These are phyloP conservation scores for Anthophora plumipes DNA, from an alignment of 2,888 invertebrate species.

Conservation along the genomic window DNA sequence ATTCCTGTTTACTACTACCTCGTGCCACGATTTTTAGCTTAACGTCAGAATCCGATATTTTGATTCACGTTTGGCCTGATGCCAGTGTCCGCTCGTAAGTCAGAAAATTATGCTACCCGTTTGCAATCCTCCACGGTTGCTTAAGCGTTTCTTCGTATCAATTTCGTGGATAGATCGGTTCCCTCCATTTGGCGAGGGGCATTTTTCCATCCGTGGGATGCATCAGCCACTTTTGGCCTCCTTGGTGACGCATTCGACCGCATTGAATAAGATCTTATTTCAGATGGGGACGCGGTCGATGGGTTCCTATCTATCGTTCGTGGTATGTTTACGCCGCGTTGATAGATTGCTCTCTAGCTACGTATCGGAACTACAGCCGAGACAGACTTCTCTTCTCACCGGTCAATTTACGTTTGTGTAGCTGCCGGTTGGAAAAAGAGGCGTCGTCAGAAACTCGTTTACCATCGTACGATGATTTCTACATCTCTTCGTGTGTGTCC, in stretches of 20 bases:
- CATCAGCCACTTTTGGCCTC: slow-evolving; percentile 2
- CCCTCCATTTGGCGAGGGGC: background rate
- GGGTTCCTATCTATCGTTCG: background rate
- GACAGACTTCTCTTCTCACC: slow-evolving; percentile 8
- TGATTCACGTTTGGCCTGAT: background rate
- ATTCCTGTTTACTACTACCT: background rate
- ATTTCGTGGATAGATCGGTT: slow-evolving; percentile 28
- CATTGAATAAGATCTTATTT: slow-evolving; percentile 44
- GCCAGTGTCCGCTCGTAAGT: background rate
- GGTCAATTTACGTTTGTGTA: slow-evolving; percentile 12
- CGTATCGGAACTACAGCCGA: slow-evolving; percentile 36
- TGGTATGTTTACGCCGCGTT: slow-evolving; percentile 15
- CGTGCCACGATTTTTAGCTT: background rate
- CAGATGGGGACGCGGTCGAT: slow-evolving; percentile 30
- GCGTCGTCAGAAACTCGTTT: slow-evolving; percentile 69
- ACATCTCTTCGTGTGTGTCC: background rate
- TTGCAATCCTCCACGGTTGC: background rate
- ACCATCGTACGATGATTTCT: slow-evolving; percentile 39
- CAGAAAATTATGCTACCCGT: slow-evolving; percentile 6
- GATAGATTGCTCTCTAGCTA: slow-evolving; percentile 39
- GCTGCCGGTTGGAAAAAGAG: background rate
- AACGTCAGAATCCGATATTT: background rate
- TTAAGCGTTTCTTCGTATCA: slow-evolving; percentile 18
- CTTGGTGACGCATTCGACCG: slow-evolving; percentile 4
- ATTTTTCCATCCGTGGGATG: slow-evolving; percentile 24